Conservation (phyloP, 64 coral and sea anemone genomes). For the Dendrophyllia cribrosa region DNA sequence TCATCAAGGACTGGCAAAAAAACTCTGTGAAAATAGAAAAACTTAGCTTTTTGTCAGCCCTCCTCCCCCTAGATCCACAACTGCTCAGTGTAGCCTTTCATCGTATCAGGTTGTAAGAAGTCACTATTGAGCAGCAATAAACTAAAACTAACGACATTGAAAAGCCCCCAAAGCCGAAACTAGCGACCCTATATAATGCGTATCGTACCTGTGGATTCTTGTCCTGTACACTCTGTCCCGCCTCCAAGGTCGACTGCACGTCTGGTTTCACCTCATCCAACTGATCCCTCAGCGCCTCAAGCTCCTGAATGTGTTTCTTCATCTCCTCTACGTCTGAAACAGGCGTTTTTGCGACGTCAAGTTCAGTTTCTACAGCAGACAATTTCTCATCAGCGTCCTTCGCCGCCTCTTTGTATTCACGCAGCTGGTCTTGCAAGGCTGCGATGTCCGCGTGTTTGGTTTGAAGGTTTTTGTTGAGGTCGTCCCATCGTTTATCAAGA, state of each 20-base stretch:
- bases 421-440: conserved; percentile 67
- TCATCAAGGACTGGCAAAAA: no score
- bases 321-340: conserved; percentile 81
- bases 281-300: conserved; percentile 68
- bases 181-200: no score
- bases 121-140: no score
- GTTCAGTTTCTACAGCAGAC: conserved; percentile 57
- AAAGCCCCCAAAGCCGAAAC: no score
- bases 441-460: conserved; percentile 72
- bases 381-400: conserved; percentile 79
- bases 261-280: conserved; percentile 70
- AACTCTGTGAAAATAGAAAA: no score
- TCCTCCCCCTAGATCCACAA: no score
- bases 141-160: no score
- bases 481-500: conserved; percentile 80
- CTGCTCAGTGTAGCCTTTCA: no score
- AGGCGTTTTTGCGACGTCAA: conserved; percentile 41
- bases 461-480: conserved; percentile 65
- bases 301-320: conserved; percentile 72
- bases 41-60: no score
- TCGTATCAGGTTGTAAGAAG: no score
- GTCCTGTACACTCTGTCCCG: conserved; percentile 71
- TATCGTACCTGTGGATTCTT: conserved; percentile 4
- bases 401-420: conserved; percentile 72
- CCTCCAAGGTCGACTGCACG: conserved; percentile 43